phyloP scores from a whole-genome alignment of 2,888 invertebrate genomes.

The Lacanobia oleracea region DNA sequence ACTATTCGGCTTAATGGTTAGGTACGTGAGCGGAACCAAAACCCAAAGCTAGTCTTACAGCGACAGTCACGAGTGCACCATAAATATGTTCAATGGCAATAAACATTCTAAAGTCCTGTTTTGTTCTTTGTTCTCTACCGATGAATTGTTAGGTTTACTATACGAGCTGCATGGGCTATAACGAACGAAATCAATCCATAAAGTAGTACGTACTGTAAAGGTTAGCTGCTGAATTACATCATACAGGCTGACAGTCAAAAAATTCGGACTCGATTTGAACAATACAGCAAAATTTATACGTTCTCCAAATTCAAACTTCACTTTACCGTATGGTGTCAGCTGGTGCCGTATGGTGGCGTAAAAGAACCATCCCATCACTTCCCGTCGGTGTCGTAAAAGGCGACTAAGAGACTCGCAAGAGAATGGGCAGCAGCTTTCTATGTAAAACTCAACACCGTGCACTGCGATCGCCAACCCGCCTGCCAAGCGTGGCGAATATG shows the following conservation, averaged over 20 bases:
- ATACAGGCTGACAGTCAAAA: not conserved
- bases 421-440: no score
- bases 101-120: conserved; percentile 67
- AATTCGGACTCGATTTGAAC: not conserved
- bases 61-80: conserved; percentile 63
- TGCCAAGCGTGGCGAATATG: no score
- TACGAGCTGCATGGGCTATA: not conserved
- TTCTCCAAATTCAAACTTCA: not conserved
- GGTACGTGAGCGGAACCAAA: conserved; percentile 37
- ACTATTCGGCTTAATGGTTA: not conserved
- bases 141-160: conserved; percentile 35
- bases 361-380: no score
- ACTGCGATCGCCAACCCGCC: no score
- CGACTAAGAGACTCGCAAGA: no score
- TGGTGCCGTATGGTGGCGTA: no score
- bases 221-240: not conserved
- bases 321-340: no score
- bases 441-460: no score
- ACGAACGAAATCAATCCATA: not conserved
- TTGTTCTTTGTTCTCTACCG: conserved; percentile 64
- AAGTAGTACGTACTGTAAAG: not conserved
- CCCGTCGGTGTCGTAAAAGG: no score
- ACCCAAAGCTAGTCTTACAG: conserved; percentile 27
- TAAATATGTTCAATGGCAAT: conserved; percentile 69
- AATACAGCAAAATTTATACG: not conserved